These are phyloP conservation scores for Glaucidium brasilianum DNA, from an alignment of 2,113 vertebrate genomes.

Conservation along the genomic window DNA sequence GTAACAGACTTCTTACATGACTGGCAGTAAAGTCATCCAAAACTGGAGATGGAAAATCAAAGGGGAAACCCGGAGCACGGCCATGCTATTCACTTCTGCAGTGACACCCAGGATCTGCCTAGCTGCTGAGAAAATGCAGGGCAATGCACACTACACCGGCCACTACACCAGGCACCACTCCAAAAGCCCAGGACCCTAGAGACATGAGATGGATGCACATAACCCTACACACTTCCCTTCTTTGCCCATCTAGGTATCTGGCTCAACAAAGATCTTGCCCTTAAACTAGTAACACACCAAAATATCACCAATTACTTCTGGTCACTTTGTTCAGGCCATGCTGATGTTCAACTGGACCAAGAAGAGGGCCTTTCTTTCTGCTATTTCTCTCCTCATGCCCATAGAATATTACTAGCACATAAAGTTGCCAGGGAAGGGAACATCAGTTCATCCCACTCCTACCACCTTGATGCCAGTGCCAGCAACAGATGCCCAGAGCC, in stretches of 20 bases:
- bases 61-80: neutral
- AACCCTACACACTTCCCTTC: neutral
- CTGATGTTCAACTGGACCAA: neutral
- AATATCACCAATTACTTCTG: accelerated
- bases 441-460: too few relatives aligned
- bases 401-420: too few relatives aligned
- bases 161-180: neutral
- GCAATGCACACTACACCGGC: neutral
- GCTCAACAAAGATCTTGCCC: neutral
- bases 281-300: neutral
- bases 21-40: neutral
- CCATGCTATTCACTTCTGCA: accelerated
- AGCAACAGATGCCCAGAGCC: too few relatives aligned
- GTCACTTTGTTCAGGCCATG: neutral
- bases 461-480: too few relatives aligned
- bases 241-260: neutral
- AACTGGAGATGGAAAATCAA: neutral
- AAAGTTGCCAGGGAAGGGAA: too few relatives aligned
- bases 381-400: neutral
- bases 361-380: neutral
- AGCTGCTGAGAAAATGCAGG: accelerated
- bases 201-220: accelerated
- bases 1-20: neutral
- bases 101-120: neutral
- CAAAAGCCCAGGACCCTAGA: neutral